Percentiles rank a stretch among this genome's conserved stretches.
Conservation (phyloP, 2,888 invertebrate genomes). For the Leucophora obtusa region DNA sequence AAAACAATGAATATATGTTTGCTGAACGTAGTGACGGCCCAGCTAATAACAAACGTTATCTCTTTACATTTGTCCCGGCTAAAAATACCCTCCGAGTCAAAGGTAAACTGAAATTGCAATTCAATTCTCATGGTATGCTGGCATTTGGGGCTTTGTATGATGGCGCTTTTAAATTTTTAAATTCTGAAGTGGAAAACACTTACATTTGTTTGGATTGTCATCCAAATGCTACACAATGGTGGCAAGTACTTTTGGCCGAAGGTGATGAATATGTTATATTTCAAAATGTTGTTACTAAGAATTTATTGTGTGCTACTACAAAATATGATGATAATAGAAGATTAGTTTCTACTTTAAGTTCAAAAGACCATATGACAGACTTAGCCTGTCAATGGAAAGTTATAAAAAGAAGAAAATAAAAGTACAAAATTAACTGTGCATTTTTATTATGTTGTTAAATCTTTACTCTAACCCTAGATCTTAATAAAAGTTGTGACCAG, state of each 20-base stretch:
- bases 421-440: background rate
- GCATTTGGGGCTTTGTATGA: constrained; percentile 41
- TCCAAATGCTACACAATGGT: constrained; percentile 45
- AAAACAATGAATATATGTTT: constrained; percentile 35
- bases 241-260: constrained; percentile 40
- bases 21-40: constrained; percentile 15
- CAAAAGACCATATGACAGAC: background rate
- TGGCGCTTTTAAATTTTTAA: constrained; percentile 26
- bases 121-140: constrained; percentile 29
- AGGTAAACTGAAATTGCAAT: constrained; percentile 41
- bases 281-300: constrained; percentile 27
- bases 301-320: constrained; percentile 34
- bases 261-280: constrained; percentile 21
- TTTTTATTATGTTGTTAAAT: background rate
- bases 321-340: constrained; percentile 21
- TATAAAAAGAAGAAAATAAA: constrained; percentile 33
- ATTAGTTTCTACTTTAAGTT: constrained; percentile 18
- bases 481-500: too few relatives aligned
- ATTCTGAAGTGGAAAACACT: constrained; percentile 31
- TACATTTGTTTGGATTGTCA: constrained; percentile 49
- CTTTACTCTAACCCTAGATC: too few relatives aligned
- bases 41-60: constrained; percentile 28
- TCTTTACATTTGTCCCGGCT: constrained; percentile 27
- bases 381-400: constrained; percentile 43
- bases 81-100: constrained; percentile 18